These are phyloP conservation scores for Aurelia coerulea DNA, from an alignment of 30 jellyfish, hydroid and myxozoan genomes.

Conservation along the genomic window DNA sequence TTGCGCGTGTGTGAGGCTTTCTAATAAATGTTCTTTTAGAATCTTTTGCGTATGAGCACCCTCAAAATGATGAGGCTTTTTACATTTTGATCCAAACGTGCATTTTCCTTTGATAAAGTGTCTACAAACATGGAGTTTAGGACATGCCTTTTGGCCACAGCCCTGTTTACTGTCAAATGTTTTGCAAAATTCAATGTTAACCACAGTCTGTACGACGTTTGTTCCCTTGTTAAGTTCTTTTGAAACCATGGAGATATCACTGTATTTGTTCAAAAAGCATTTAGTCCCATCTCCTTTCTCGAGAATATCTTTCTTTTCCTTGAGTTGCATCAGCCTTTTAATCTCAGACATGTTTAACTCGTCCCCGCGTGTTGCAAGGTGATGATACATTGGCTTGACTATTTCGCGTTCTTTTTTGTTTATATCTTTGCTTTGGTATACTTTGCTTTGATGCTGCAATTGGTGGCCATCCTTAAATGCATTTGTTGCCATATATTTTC, in stretches of 20 bases:
- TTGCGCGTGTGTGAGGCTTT: conserved; percentile 61
- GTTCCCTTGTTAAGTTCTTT: conserved; percentile 49
- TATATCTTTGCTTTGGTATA: no score
- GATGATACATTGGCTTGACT: conserved; percentile 19
- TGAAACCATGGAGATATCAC: conserved; percentile 38
- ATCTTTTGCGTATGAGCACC: conserved; percentile 64
- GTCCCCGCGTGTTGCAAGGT: conserved; percentile 18
- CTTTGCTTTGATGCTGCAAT: no score
- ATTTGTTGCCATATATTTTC: no score
- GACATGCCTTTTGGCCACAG: conserved; percentile 65
- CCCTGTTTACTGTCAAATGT: conserved; percentile 90
- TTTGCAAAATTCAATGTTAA: conserved; percentile 85
- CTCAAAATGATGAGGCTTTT: conserved; percentile 96
- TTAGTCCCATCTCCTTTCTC: conserved; percentile 34
- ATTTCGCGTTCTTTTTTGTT: background rate
- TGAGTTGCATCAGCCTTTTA: background rate
- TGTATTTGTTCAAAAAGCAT: conserved; percentile 35
- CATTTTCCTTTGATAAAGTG: conserved; percentile 94
- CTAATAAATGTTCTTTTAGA: conserved; percentile 61
- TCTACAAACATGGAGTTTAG: conserved; percentile 88
- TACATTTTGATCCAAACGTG: conserved; percentile 93
- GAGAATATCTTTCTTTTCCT: background rate
- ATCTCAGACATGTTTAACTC: conserved; percentile 13
- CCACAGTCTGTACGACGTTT: conserved; percentile 62
- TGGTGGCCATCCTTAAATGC: no score